Conservation (phyloP, 2,113 vertebrate species). For the Ranitomeya imitator region DNA sequence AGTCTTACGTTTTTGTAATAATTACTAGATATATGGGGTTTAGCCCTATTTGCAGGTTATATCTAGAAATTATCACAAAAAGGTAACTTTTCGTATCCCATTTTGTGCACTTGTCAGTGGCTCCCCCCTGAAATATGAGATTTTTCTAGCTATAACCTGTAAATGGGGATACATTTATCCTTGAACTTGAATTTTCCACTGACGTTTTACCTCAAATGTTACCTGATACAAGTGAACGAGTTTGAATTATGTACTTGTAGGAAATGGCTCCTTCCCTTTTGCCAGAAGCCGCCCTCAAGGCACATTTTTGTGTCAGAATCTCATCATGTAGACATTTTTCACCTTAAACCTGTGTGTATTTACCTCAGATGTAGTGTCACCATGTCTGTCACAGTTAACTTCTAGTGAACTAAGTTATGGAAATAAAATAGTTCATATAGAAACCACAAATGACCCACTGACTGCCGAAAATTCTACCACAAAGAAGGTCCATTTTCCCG, state of each 20-base stretch:
- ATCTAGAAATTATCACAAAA: too few species aligned
- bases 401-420: too few species aligned
- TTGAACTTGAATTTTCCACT: neutral
- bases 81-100: too few species aligned
- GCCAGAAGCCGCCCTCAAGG: neutral
- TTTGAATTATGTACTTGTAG: neutral
- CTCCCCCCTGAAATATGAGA: too few species aligned
- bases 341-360: neutral
- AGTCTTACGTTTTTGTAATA: too few species aligned
- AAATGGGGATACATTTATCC: too few species aligned
- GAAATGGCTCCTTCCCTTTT: conserved; percentile 1
- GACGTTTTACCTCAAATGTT: neutral
- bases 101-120: too few species aligned
- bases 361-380: neutral
- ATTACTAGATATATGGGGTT: too few species aligned
- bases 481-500: neutral
- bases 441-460: neutral
- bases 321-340: neutral
- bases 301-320: conserved; percentile 8
- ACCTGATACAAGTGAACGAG: neutral
- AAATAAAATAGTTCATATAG: too few species aligned
- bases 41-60: too few species aligned
- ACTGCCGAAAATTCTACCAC: neutral
- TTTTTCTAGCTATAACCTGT: too few species aligned
- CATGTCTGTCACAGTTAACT: neutral